Evolutionary conservation across 2,888 invertebrate species (phyloP), one percentile per base, ranked within the genome.

Genomic region (Cosmia pyralina): DNA sequence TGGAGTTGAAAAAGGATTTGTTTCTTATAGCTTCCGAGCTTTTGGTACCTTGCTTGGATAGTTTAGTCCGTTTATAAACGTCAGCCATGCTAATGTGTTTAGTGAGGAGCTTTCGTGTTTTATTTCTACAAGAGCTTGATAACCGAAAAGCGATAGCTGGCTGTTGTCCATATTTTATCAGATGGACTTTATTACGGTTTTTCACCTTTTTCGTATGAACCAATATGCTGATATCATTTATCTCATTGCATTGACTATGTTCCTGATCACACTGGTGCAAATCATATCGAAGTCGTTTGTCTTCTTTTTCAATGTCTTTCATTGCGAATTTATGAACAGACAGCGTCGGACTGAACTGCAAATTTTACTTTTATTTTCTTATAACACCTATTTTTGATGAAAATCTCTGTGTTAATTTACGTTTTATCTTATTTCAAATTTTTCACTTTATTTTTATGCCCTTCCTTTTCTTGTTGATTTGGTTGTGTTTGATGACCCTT

Each of bases 141-240:
- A 75, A 22, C 19, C 66, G 55, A 13, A 81, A 84, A 46, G 76
- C 58, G 7, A 67, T 10, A 53, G 57, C 63, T 13, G 81, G 82
- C 15, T 63, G 55, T 53, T 81, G 69, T 22, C 38, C 41, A 22
- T 28, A 52, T 44, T 52, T 75, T 19, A 13, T 13, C 2, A 38
- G 7, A 19, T 64, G 38, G 4, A 60, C 4, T 11, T 76, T 76
- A 38, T 72, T 72, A 38, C 70, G 63, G 13, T 38, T 68, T 59
- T 77, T 81, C 19, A 62, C 62, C 15, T 69, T 81, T 66, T 84
- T 81, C 38, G 75, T 77, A 70, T 67, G 65, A 41, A 64, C 70
- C 71, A 74, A 57, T 38, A 80, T 77, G 17, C 57, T 75, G 22
- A 69, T 38, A 69, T 72, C 69, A 64, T 75, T 48, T 8, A 60